Percentiles rank a stretch among this genome's conserved stretches.
phyloP scores from a whole-genome alignment of 2,888 invertebrate genomes.

The Ennomos erosarius region DNA sequence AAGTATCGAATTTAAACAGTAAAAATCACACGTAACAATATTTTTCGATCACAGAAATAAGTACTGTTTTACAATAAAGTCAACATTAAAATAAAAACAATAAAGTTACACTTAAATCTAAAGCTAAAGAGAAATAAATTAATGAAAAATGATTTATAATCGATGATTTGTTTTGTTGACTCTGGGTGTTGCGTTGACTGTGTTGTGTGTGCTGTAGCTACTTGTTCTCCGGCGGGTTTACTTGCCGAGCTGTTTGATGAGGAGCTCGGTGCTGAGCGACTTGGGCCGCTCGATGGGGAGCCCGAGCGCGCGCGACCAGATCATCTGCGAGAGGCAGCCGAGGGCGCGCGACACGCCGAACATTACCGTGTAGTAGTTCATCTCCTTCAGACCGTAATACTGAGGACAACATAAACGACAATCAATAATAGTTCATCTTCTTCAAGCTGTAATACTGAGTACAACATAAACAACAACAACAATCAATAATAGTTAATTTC shows the following conservation, averaged over 20 bases:
- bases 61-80: constrained; percentile 54
- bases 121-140: constrained; percentile 38
- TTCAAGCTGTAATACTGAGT: too few relatives aligned
- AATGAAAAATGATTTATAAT: constrained; percentile 7
- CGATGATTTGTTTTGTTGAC: constrained; percentile 10
- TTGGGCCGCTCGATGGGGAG: constrained; percentile 95
- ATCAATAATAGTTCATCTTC: neutral
- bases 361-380: constrained; percentile 97
- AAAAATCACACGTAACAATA: constrained; percentile 38
- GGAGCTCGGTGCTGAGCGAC: constrained; percentile 90
- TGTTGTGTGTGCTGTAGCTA: constrained; percentile 4
- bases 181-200: constrained; percentile 33
- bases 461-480: too few relatives aligned
- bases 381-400: constrained; percentile 96
- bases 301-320: constrained; percentile 95
- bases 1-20: constrained; percentile 29
- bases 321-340: constrained; percentile 92
- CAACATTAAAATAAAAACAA: constrained; percentile 51
- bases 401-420: constrained; percentile 56
- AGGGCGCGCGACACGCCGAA: constrained; percentile 96
- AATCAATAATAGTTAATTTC: too few relatives aligned
- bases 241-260: constrained; percentile 77
- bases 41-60: constrained; percentile 61
- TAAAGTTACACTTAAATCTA: constrained; percentile 54
- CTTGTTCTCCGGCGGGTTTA: constrained; percentile 46